phyloP scores from a whole-genome alignment of 2,888 invertebrate species.

The Amitus sp. region DNA sequence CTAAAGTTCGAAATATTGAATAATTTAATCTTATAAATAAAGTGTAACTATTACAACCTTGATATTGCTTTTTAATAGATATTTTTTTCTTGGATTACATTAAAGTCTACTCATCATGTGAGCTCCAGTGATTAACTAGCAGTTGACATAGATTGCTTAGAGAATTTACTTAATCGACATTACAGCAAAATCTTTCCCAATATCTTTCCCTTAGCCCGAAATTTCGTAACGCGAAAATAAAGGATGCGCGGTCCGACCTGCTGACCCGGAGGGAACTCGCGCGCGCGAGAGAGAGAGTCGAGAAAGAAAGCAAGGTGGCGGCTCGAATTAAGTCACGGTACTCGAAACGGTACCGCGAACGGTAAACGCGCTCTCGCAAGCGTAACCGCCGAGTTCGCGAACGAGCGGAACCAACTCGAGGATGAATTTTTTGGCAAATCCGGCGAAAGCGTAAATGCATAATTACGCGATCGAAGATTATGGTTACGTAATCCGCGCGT shows the following conservation, averaged over 20 bases:
- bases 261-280: neutral
- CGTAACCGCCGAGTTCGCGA: too few relatives aligned
- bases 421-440: neutral
- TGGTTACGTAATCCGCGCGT: neutral
- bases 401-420: too few relatives aligned
- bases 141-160: too few relatives aligned
- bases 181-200: too few relatives aligned
- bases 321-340: conserved; percentile 7
- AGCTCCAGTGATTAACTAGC: too few relatives aligned
- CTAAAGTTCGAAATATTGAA: too few relatives aligned
- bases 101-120: too few relatives aligned
- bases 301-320: neutral
- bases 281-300: neutral
- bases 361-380: neutral
- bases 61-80: too few relatives aligned
- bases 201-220: too few relatives aligned
- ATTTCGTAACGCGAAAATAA: neutral
- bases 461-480: conserved; percentile 1
- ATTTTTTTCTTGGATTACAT: conserved; percentile 2
- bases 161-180: too few relatives aligned
- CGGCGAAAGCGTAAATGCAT: neutral
- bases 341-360: conserved; percentile 5
- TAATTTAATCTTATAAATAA: too few relatives aligned
- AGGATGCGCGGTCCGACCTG: neutral
- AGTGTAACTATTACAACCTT: too few relatives aligned